phyloP scores from a whole-genome alignment of 2,797 vertebrate species.

The Coregonus ussuriensis region DNA sequence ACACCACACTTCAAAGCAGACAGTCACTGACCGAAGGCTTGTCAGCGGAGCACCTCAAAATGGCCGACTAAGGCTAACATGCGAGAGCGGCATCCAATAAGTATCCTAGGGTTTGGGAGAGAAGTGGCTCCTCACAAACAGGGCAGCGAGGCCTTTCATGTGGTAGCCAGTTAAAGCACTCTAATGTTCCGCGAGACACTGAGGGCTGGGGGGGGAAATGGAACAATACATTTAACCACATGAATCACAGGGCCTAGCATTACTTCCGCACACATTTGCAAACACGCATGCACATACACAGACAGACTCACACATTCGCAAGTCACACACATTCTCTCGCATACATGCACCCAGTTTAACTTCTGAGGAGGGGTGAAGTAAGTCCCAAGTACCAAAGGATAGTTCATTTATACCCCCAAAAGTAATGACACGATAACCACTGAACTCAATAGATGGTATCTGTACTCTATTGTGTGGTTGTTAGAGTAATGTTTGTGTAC shows the following conservation, averaged over 20 bases:
- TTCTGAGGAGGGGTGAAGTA: background rate
- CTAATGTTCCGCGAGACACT: constrained; percentile 77
- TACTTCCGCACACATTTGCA: constrained; percentile 65
- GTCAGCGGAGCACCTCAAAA: constrained; percentile 32
- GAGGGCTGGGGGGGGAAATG: constrained; percentile 70
- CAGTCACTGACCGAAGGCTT: constrained; percentile 23
- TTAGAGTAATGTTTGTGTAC: background rate
- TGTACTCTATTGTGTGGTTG: background rate
- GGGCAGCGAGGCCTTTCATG: constrained; percentile 68
- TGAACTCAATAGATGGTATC: background rate
- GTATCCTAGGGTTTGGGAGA: constrained; percentile 63
- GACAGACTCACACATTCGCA: background rate
- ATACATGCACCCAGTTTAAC: background rate
- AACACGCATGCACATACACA: background rate
- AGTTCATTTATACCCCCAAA: background rate
- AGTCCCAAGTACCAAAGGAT: background rate
- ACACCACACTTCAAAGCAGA: constrained; percentile 47
- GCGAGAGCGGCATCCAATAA: constrained; percentile 69
- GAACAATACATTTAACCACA: constrained; percentile 79
- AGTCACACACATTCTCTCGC: constrained; percentile 29
- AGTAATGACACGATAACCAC: background rate
- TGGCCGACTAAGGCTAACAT: constrained; percentile 64
- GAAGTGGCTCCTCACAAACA: constrained; percentile 70
- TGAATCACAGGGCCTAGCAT: constrained; percentile 67
- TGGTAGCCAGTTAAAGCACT: constrained; percentile 72